A percentile compares a stretch with the other conserved stretches of the same genome.
Evolutionary conservation across 2,113 vertebrate species (phyloP).

Genomic region (Formicarius rufipectus): DNA sequence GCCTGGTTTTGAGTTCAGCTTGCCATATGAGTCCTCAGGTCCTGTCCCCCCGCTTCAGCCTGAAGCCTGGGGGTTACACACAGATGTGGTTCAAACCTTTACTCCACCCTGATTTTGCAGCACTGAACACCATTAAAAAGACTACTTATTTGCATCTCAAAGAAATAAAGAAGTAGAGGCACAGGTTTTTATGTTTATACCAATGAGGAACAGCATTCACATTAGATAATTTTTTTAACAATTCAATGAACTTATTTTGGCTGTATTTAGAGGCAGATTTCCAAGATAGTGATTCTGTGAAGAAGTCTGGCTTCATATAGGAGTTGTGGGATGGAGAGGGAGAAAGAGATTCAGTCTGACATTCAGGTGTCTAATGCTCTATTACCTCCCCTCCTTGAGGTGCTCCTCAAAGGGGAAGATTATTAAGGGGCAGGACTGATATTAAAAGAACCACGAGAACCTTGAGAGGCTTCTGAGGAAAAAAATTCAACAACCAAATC

Average conservation of each 20-base stretch:
- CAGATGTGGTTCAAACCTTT: neutral
- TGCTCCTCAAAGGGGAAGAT: neutral
- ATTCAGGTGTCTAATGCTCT: neutral
- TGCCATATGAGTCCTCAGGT: neutral
- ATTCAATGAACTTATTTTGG: neutral
- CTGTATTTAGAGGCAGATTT: constrained; percentile 41
- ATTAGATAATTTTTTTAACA: constrained; percentile 2
- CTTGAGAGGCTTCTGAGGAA: neutral
- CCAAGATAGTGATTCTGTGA: neutral
- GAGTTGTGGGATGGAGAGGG: neutral
- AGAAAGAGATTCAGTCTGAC: neutral
- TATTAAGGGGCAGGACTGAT: neutral
- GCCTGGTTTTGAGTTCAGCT: neutral
- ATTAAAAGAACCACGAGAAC: neutral
- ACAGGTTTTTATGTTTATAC: neutral
- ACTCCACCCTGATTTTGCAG: neutral
- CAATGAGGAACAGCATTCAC: neutral
- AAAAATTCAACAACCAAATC: neutral
- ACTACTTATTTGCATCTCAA: neutral
- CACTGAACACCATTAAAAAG: neutral
- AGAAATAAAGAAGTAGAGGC: neutral
- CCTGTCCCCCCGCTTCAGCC: neutral
- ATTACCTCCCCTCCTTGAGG: neutral
- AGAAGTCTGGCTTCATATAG: neutral
- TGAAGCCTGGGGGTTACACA: neutral